A percentile compares a stretch with the other conserved stretches of the same genome.
These are phyloP conservation scores for Chaetodon trifasciatus DNA, from an alignment of 2,797 vertebrate species.

Conservation along the genomic window DNA sequence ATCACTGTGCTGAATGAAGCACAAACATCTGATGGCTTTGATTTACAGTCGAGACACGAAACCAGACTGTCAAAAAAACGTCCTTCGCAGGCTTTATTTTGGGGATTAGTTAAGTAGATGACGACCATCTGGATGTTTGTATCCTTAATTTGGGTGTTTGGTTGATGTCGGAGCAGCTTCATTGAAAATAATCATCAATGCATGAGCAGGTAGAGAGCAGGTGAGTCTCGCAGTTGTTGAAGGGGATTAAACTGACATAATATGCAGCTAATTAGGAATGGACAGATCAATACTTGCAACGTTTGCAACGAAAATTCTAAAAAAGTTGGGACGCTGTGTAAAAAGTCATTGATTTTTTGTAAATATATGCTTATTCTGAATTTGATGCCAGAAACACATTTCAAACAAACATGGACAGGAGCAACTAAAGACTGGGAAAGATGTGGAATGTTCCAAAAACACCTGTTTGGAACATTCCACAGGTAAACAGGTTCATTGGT, in stretches of 20 bases:
- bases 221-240: neutral
- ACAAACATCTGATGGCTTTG: constrained; percentile 41
- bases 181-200: neutral
- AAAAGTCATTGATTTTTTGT: too few species aligned
- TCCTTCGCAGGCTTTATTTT: constrained; percentile 10
- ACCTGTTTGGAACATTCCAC: too few species aligned
- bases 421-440: too few species aligned
- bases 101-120: neutral
- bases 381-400: too few species aligned
- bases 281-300: neutral
- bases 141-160: neutral
- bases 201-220: neutral
- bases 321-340: too few species aligned
- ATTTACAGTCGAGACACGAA: constrained; percentile 44
- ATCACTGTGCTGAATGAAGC: constrained; percentile 55
- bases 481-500: too few species aligned
- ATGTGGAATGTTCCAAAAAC: too few species aligned
- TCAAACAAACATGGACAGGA: too few species aligned
- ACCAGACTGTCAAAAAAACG: neutral
- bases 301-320: too few species aligned
- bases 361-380: too few species aligned
- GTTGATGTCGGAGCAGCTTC: neutral
- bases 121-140: neutral
- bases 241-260: neutral
- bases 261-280: neutral